phyloP scores from a whole-genome alignment of 2,888 invertebrate species.

The Microctonus aethiopoides region DNA sequence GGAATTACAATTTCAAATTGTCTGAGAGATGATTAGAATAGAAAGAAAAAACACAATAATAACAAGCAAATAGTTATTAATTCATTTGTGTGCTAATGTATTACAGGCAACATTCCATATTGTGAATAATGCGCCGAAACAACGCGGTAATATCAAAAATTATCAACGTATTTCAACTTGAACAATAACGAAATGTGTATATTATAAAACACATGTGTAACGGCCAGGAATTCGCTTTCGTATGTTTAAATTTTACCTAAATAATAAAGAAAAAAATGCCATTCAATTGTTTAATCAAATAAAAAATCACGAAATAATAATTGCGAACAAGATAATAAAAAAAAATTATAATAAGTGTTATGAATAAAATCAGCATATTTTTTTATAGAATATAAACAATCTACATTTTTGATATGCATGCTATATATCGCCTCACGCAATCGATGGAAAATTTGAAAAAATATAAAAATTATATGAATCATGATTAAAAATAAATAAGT shows the following conservation, averaged over 20 bases:
- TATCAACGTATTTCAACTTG: neutral
- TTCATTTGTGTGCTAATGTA: neutral
- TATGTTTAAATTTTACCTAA: conserved; percentile 28
- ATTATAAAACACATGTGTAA: neutral
- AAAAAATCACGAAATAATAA: conserved; percentile 27
- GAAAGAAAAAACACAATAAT: neutral
- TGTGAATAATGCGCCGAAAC: neutral
- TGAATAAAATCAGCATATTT: conserved; percentile 60
- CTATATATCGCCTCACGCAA: conserved; percentile 27
- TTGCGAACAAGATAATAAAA: conserved; percentile 42
- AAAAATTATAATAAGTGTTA: conserved; percentile 31
- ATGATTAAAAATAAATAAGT: neutral
- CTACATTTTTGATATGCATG: conserved; percentile 55
- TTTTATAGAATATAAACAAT: conserved; percentile 55
- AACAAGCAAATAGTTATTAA: neutral
- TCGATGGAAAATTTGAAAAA: conserved; percentile 5
- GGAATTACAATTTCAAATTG: neutral
- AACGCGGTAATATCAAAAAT: neutral
- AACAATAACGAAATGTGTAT: conserved; percentile 39
- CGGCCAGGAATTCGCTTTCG: conserved; percentile 40
- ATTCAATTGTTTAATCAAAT: conserved; percentile 8
- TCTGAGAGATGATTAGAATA: neutral
- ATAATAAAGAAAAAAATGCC: conserved; percentile 20
- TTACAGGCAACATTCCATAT: neutral
- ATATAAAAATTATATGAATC: neutral